A percentile compares a stretch with the other conserved stretches of the same genome.
Conservation (phyloP, 1,140 invertebrate species). For the Leptoteleia sp. region DNA sequence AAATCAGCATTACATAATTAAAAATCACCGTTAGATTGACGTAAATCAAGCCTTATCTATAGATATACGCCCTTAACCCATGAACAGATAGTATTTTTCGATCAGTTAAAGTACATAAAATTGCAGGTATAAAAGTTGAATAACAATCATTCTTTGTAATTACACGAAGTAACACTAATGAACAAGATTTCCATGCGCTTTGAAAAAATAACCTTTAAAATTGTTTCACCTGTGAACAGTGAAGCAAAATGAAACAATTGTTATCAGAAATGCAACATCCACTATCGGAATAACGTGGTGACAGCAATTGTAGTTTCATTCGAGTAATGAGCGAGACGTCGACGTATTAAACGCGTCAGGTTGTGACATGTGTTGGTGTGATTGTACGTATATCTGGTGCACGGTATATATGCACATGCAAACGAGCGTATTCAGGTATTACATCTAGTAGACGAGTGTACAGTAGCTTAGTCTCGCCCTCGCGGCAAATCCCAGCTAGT, state of each 20-base stretch:
- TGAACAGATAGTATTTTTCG: too few relatives aligned
- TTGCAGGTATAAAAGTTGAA: too few relatives aligned
- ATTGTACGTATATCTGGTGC: constrained; percentile 68
- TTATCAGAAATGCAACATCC: constrained; percentile 31
- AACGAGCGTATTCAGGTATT: constrained; percentile 78
- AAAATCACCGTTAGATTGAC: too few relatives aligned
- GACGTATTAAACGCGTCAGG: constrained; percentile 59
- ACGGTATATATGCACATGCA: constrained; percentile 69
- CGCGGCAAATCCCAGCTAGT: constrained; percentile 73
- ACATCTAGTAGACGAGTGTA: constrained; percentile 76
- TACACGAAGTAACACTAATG: too few relatives aligned
- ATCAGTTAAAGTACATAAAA: too few relatives aligned
- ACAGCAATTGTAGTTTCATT: constrained; percentile 61
- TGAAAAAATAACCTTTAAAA: not conserved
- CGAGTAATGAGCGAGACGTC: constrained; percentile 62
- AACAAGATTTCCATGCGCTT: too few relatives aligned
- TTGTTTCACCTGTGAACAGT: constrained; percentile 1
- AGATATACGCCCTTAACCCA: too few relatives aligned
- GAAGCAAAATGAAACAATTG: constrained; percentile 30
- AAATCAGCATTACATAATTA: too few relatives aligned
- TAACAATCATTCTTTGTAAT: too few relatives aligned
- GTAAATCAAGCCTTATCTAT: too few relatives aligned
- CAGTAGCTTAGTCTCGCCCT: constrained; percentile 73
- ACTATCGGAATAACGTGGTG: constrained; percentile 40
- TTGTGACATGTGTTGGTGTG: constrained; percentile 62